A percentile compares a stretch with the other conserved stretches of the same genome.
These are phyloP conservation scores for Uloborus plumipes DNA, from an alignment of 2,888 invertebrate genomes.

Conservation along the genomic window DNA sequence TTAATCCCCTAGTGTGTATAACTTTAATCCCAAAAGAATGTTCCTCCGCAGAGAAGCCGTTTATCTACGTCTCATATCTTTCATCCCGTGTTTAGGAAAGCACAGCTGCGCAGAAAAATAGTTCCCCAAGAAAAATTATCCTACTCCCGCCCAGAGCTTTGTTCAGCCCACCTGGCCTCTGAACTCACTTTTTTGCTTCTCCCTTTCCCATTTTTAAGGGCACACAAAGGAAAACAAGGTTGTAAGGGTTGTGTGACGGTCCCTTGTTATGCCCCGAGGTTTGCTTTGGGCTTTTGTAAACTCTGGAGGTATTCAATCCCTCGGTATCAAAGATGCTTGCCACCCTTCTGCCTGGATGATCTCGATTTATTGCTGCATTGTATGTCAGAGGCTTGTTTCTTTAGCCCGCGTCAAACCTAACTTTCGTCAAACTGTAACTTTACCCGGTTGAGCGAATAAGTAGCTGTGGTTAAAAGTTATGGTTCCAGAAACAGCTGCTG, in stretches of 20 bases:
- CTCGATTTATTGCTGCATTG: no score
- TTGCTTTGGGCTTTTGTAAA: constrained; percentile 8
- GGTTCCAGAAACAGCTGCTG: no score
- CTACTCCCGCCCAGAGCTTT: neutral
- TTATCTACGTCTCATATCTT: constrained; percentile 15
- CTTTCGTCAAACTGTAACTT: no score
- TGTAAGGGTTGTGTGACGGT: constrained; percentile 5
- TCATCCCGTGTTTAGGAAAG: constrained; percentile 3
- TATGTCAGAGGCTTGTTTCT: no score
- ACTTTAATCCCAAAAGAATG: constrained; percentile 19
- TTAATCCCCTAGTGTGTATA: constrained; percentile 9
- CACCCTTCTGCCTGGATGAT: no score
- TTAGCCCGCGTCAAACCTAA: no score
- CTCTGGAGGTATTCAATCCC: no score
- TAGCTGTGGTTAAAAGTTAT: no score
- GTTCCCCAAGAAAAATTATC: neutral
- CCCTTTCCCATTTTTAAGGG: neutral
- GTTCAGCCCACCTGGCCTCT: constrained; percentile 10
- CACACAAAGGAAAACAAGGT: constrained; percentile 3
- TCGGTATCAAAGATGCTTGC: no score
- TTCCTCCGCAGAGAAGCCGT: neutral
- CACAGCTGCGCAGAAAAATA: neutral
- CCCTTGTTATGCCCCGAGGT: neutral
- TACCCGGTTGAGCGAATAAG: no score
- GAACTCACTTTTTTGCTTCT: constrained; percentile 2